Evolutionary conservation across 2,888 invertebrate species (phyloP).

Genomic region (Nineta flava): DNA sequence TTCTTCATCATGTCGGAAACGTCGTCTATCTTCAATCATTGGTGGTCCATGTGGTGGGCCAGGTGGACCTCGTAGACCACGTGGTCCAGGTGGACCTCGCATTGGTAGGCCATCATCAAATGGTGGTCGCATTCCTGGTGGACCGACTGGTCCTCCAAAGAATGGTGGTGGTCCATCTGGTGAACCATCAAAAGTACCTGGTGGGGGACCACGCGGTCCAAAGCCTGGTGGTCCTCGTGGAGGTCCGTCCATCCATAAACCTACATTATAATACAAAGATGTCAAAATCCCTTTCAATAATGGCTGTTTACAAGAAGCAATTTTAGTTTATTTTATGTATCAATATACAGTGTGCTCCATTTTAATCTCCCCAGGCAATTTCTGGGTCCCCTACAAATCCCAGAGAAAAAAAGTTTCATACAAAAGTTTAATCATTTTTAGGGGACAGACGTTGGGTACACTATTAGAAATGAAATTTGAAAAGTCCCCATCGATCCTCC

Average conservation of each 20-base stretch:
- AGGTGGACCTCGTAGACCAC: conserved; percentile 8
- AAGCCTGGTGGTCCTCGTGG: conserved; percentile 32
- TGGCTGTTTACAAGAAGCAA: no score
- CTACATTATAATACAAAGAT: conserved; percentile 11
- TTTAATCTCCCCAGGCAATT: no score
- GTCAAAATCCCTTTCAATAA: no score
- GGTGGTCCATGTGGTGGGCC: conserved; percentile 8
- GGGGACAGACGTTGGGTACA: no score
- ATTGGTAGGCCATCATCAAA: conserved; percentile 11
- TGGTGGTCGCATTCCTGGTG: conserved; percentile 11
- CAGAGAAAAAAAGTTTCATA: no score
- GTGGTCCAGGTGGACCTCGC: conserved; percentile 6
- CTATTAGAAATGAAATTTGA: no score
- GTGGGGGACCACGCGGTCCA: conserved; percentile 15
- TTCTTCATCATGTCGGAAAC: conserved; percentile 9
- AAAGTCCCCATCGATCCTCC: no score
- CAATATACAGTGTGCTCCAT: no score
- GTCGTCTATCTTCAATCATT: conserved; percentile 13
- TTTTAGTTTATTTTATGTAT: conserved; percentile 4
- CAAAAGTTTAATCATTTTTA: no score
- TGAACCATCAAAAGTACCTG: conserved; percentile 23
- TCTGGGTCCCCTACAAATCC: no score
- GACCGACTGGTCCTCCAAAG: conserved; percentile 12
- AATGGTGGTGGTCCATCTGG: conserved; percentile 13
- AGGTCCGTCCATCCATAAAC: conserved; percentile 27